A percentile compares a stretch with the other conserved stretches of the same genome.
Conservation (phyloP, 2,888 invertebrate genomes). For the Anorthoa munda region DNA sequence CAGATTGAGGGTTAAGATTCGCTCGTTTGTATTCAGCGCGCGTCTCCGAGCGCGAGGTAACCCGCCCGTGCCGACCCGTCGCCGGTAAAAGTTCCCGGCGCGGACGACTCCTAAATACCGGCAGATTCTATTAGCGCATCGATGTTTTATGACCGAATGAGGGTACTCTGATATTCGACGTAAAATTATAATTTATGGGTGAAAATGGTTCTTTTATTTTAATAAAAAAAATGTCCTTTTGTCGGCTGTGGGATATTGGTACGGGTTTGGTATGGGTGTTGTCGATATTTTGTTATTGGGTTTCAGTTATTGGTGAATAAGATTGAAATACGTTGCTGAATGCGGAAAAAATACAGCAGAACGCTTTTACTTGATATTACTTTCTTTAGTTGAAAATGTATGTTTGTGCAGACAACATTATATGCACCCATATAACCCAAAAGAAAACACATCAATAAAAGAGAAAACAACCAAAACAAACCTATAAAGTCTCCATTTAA, state of each 20-base stretch:
- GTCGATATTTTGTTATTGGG: conserved; percentile 8
- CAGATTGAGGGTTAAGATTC: conserved; percentile 87
- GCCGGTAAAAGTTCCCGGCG: conserved; percentile 75
- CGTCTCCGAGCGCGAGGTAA: conserved; percentile 70
- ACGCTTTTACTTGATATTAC: background rate
- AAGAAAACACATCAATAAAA: conserved; percentile 34
- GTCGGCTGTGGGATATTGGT: conserved; percentile 20
- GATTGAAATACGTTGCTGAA: background rate
- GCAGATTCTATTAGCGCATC: conserved; percentile 81
- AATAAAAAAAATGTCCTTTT: conserved; percentile 37
- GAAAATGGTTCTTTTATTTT: conserved; percentile 49
- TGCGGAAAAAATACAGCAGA: background rate
- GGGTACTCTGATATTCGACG: conserved; percentile 63
- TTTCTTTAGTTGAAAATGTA: background rate
- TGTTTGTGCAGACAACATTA: background rate
- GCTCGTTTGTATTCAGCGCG: conserved; percentile 84
- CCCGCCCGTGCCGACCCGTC: conserved; percentile 64
- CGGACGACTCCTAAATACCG: conserved; percentile 80
- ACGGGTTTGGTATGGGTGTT: background rate
- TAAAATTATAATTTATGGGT: conserved; percentile 67
- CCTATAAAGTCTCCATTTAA: conserved; percentile 42
- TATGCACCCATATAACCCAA: background rate
- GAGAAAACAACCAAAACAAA: conserved; percentile 27
- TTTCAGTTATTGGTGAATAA: background rate
- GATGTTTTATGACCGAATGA: conserved; percentile 70